Conservation (phyloP, 1,140 invertebrate genomes). For the Nasonia giraulti region DNA sequence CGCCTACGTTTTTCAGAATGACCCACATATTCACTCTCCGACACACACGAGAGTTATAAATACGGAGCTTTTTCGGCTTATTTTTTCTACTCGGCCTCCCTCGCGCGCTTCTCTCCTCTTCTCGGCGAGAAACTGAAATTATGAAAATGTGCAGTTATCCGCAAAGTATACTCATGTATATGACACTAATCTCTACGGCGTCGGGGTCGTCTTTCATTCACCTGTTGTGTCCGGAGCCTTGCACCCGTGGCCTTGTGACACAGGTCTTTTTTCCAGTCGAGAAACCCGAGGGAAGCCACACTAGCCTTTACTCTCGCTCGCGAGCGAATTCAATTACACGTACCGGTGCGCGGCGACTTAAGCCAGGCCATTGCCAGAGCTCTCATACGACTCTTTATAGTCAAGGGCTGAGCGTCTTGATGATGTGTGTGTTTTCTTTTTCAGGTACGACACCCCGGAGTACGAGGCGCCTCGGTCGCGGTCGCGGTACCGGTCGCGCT, state of each 20-base stretch:
- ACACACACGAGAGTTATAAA: slow-evolving; percentile 60
- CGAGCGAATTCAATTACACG: neutral
- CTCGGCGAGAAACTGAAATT: neutral
- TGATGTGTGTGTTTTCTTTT: slow-evolving; percentile 4
- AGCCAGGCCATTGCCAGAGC: neutral
- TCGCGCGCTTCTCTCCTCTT: neutral
- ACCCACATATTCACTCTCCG: slow-evolving; percentile 62
- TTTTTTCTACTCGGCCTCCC: slow-evolving; percentile 25
- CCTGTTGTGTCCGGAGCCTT: neutral
- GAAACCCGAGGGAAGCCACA: neutral
- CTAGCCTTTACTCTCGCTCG: neutral
- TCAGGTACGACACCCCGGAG: slow-evolving; percentile 70
- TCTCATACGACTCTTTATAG: neutral
- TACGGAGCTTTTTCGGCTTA: slow-evolving; percentile 56
- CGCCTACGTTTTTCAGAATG: slow-evolving; percentile 62
- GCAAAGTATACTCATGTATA: neutral
- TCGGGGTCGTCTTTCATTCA: neutral
- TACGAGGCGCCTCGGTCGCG: slow-evolving; percentile 72
- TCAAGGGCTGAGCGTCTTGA: neutral
- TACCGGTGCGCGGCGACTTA: neutral
- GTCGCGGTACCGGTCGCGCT: slow-evolving; percentile 76
- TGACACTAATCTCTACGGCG: neutral
- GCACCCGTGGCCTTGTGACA: neutral
- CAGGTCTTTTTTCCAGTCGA: neutral
- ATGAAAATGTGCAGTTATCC: neutral